These are phyloP conservation scores for Melitaea athalia DNA, from an alignment of 2,888 invertebrate species.

Conservation along the genomic window DNA sequence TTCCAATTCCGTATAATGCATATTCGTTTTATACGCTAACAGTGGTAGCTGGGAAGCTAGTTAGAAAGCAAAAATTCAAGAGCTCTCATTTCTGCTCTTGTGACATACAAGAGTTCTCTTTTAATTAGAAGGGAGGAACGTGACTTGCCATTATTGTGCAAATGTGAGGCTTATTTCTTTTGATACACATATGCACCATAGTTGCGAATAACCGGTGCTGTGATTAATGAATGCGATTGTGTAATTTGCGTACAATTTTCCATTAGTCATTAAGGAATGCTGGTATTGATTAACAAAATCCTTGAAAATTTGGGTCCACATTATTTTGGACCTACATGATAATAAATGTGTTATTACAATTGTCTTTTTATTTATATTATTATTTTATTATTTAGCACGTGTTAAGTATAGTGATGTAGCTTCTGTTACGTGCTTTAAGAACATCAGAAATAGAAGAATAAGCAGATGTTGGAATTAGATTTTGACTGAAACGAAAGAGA, in stretches of 20 bases:
- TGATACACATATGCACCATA: conserved; percentile 15
- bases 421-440: no score
- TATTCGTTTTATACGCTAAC: conserved; percentile 23
- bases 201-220: background rate
- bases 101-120: conserved; percentile 23
- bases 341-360: background rate
- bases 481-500: no score
- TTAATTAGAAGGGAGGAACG: conserved; percentile 29
- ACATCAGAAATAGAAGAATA: no score
- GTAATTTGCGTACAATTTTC: background rate
- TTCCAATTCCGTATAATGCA: background rate
- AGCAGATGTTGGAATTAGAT: no score
- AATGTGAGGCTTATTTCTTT: conserved; percentile 24
- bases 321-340: background rate
- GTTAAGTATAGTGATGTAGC: no score
- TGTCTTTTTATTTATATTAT: no score
- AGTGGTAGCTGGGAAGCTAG: conserved; percentile 25
- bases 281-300: background rate
- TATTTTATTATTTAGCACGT: no score
- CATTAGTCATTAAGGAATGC: background rate
- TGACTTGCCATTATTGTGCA: conserved; percentile 26
- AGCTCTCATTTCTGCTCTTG: conserved; percentile 20
- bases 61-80: conserved; percentile 27
- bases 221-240: conserved; percentile 9
- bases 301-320: background rate